Percentiles rank a stretch among this genome's conserved stretches.
phyloP scores from a whole-genome alignment of 35 echinoderm and acorn worm species.

The Acanthaster planci region DNA sequence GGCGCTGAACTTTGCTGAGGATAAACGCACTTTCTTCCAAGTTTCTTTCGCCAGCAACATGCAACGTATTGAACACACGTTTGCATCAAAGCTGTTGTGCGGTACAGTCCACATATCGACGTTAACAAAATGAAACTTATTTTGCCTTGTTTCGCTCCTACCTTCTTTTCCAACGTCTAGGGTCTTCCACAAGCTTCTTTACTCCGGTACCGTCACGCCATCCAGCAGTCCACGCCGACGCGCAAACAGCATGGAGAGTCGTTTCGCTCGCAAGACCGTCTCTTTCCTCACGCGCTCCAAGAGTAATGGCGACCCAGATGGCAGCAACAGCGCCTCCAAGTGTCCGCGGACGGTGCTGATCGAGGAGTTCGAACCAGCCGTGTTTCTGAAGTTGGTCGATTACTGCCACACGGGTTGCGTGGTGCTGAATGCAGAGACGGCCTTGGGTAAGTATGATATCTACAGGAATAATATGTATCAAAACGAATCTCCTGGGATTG shows the following conservation, averaged over 20 bases:
- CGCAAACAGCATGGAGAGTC: slow-evolving; percentile 34
- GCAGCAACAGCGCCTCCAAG: slow-evolving; percentile 49
- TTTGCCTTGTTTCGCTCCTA: neutral
- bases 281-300: slow-evolving; percentile 35
- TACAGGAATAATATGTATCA: too few relatives aligned
- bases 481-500: too few relatives aligned
- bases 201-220: slow-evolving; percentile 53
- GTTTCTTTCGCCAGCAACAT: too few relatives aligned
- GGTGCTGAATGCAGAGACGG: slow-evolving; percentile 75
- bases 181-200: slow-evolving; percentile 94
- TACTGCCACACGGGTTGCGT: slow-evolving; percentile 98
- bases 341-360: slow-evolving; percentile 75
- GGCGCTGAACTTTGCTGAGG: too few relatives aligned
- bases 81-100: too few relatives aligned
- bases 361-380: slow-evolving; percentile 90
- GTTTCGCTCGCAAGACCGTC: slow-evolving; percentile 34
- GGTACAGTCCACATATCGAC: too few relatives aligned
- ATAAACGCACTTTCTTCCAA: too few relatives aligned
- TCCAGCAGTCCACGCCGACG: slow-evolving; percentile 30
- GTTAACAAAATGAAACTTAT: too few relatives aligned
- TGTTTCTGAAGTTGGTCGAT: slow-evolving; percentile 89
- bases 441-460: slow-evolving; percentile 77
- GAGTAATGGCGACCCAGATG: slow-evolving; percentile 41
- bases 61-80: too few relatives aligned
- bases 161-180: slow-evolving; percentile 49